phyloP scores from a whole-genome alignment of 2,113 vertebrate species.

The Urocitellus parryii region DNA sequence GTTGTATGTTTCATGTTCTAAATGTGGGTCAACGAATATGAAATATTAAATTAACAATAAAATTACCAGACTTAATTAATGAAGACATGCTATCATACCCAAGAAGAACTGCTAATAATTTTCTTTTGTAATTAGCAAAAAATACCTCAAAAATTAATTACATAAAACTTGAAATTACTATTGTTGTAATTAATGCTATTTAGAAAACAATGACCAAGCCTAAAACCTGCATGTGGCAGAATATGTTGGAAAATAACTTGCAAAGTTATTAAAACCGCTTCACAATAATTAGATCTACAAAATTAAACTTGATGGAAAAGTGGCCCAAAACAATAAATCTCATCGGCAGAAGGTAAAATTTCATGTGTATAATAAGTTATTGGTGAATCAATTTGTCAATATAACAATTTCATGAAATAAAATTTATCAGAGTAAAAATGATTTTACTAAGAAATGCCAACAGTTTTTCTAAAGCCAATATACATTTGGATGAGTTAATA shows the following conservation, averaged over 20 bases:
- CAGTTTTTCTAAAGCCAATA: background rate
- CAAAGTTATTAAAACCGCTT: background rate
- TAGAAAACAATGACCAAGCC: background rate
- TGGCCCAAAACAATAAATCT: background rate
- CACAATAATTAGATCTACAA: background rate
- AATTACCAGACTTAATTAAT: background rate
- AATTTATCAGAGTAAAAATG: background rate
- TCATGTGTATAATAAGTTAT: background rate
- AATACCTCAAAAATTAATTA: slow-evolving; percentile 21
- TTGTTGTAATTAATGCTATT: background rate
- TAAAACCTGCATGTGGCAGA: background rate
- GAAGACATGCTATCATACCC: background rate
- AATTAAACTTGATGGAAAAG: background rate
- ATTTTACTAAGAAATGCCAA: background rate
- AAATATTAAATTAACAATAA: background rate
- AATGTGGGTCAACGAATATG: background rate
- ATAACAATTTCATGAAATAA: background rate
- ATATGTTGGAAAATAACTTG: background rate
- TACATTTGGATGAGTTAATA: background rate
- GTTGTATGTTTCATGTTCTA: background rate
- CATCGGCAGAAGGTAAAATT: background rate
- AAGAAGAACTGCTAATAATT: background rate
- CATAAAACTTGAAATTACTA: background rate
- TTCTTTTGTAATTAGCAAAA: slow-evolving; percentile 16
- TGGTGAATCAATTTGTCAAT: background rate